Percentiles rank a stretch among this genome's conserved stretches.
Evolutionary conservation across 2,797 vertebrate genomes (phyloP).

Genomic region (Oceanodroma leucorhoa): DNA sequence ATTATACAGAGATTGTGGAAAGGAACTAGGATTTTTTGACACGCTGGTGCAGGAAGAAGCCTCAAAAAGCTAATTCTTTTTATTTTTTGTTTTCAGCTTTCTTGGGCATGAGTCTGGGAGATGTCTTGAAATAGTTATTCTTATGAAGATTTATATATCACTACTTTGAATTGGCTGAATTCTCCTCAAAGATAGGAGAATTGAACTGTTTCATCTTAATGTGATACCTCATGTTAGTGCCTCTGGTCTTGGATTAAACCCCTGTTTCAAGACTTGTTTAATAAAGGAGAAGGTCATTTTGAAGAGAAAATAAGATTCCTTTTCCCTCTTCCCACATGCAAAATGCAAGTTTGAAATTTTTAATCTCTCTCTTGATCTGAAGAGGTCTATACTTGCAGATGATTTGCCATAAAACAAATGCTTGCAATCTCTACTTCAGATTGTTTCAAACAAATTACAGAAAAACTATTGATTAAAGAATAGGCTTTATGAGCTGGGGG

Average conservation of each 20-base stretch:
- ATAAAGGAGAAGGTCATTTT: conserved; percentile 7
- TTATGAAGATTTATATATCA: conserved; percentile 4
- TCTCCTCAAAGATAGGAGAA: conserved; percentile 7
- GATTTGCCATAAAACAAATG: background rate
- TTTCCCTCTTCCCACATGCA: conserved; percentile 14
- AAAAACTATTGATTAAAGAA: background rate
- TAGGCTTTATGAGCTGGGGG: background rate
- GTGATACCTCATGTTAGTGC: conserved; percentile 71
- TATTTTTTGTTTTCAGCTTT: conserved; percentile 5
- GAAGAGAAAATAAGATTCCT: conserved; percentile 3
- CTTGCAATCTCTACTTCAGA: background rate
- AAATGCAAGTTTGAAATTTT: conserved; percentile 11
- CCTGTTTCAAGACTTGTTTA: conserved; percentile 38
- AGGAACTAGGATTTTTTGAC: conserved; percentile 1
- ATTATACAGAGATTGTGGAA: background rate
- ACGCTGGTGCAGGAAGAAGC: background rate
- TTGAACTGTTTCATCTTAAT: conserved; percentile 20
- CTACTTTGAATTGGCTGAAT: conserved; percentile 22
- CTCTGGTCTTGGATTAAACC: conserved; percentile 55
- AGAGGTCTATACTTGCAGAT: background rate
- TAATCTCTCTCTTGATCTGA: background rate
- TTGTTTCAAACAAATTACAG: background rate
- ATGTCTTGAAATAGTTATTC: conserved; percentile 13
- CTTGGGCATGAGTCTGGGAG: background rate
- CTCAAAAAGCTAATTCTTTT: conserved; percentile 26